A percentile compares a stretch with the other conserved stretches of the same genome.
Conservation (phyloP, 2,888 invertebrate species). For the Mayetiola destructor region DNA sequence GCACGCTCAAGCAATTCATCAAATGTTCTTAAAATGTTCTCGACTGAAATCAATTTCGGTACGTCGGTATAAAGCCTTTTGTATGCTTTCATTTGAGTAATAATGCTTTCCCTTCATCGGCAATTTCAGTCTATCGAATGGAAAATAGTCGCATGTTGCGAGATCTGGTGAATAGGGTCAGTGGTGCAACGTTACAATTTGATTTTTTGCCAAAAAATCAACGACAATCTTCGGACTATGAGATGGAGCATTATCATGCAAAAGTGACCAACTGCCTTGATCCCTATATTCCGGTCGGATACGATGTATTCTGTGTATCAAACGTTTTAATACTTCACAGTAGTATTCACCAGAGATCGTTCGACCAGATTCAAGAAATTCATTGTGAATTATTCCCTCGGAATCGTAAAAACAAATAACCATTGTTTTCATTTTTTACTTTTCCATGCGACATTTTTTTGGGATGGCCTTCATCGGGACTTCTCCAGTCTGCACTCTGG, state of each 20-base stretch:
- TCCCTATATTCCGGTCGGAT: constrained; percentile 11
- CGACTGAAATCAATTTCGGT: no score
- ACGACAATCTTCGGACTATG: neutral
- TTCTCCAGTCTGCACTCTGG: constrained; percentile 15
- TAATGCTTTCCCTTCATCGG: no score
- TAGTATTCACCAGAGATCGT: constrained; percentile 12
- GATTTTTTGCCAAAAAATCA: constrained; percentile 13
- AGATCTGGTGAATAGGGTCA: no score
- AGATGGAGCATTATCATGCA: constrained; percentile 13
- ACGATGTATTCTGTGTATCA: constrained; percentile 10
- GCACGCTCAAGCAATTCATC: no score
- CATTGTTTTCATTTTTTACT: constrained; percentile 14
- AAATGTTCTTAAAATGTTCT: no score
- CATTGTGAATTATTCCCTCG: constrained; percentile 15
- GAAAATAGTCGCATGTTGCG: no score
- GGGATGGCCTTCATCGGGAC: neutral
- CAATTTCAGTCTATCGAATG: no score
- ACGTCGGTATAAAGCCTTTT: no score
- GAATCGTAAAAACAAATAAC: constrained; percentile 17
- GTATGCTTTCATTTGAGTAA: no score
- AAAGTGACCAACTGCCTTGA: constrained; percentile 1
- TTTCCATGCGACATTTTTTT: constrained; percentile 5
- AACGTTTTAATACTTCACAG: constrained; percentile 11
- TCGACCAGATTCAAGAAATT: constrained; percentile 15
- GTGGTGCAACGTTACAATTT: no score